phyloP scores from a whole-genome alignment of 2,797 vertebrate species.

The Enteromius anoplus region DNA sequence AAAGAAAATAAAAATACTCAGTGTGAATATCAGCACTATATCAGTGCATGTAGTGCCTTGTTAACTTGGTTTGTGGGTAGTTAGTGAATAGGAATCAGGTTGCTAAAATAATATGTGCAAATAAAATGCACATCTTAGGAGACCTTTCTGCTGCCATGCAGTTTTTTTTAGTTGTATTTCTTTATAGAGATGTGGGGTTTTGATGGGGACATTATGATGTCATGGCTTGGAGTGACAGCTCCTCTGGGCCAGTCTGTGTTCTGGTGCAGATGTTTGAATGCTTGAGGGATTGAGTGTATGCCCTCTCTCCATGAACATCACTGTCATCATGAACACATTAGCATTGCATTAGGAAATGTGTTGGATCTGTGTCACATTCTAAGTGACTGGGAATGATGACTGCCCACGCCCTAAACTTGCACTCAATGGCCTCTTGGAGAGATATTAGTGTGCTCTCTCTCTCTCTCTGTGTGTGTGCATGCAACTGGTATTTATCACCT shows the following conservation, averaged over 20 bases:
- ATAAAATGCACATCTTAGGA: neutral
- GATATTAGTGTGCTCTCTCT: constrained; percentile 19
- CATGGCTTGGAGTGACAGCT: constrained; percentile 43
- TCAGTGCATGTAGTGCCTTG: neutral
- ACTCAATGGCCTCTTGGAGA: constrained; percentile 25
- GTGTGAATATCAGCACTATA: neutral
- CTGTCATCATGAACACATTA: constrained; percentile 49
- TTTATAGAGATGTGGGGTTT: neutral
- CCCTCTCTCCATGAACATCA: neutral
- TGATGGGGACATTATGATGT: constrained; percentile 13
- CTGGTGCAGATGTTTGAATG: constrained; percentile 23
- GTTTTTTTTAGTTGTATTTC: neutral
- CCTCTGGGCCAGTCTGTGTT: neutral
- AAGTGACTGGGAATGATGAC: constrained; percentile 19
- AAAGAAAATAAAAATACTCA: neutral
- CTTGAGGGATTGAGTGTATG: constrained; percentile 11
- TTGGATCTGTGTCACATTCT: constrained; percentile 27
- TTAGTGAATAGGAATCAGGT: neutral
- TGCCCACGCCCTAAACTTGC: constrained; percentile 33
- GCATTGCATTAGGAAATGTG: constrained; percentile 21
- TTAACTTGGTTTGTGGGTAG: neutral
- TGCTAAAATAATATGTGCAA: neutral
- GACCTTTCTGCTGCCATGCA: neutral
- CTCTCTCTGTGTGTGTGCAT: no score
- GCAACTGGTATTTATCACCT: no score